Conservation (phyloP, 1,140 invertebrate genomes). For the Atta colombica region DNA sequence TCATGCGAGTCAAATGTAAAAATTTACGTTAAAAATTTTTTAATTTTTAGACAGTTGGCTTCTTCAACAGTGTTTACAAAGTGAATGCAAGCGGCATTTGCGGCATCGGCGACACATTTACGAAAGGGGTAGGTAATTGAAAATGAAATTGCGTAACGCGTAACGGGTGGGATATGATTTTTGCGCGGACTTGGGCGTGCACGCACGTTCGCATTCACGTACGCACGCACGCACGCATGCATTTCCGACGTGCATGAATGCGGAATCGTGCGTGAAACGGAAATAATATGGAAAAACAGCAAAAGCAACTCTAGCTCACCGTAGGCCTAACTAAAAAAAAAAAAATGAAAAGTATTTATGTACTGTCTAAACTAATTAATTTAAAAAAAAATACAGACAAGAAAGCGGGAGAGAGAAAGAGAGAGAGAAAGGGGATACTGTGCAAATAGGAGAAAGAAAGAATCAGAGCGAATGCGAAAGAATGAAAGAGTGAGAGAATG, state of each 20-base stretch:
- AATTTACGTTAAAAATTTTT: neutral
- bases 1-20: neutral
- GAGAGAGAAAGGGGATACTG: constrained; percentile 53
- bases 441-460: constrained; percentile 56
- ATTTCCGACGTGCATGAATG: neutral
- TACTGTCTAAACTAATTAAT: constrained; percentile 82
- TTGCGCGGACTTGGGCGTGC: constrained; percentile 50
- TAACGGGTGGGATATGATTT: constrained; percentile 54
- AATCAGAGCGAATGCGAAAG: constrained; percentile 37
- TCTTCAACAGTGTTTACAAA: neutral
- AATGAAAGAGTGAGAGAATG: constrained; percentile 52
- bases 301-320: constrained; percentile 82
- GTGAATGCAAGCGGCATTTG: constrained; percentile 50
- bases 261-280: constrained; percentile 13
- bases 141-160: constrained; percentile 1
- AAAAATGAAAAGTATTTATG: constrained; percentile 82
- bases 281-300: constrained; percentile 20
- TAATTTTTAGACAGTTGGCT: neutral
- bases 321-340: constrained; percentile 84
- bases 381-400: constrained; percentile 70
- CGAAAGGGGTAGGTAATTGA: constrained; percentile 5
- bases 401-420: constrained; percentile 69
- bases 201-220: neutral
- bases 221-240: neutral
- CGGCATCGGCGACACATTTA: constrained; percentile 23